Evolutionary conservation across 1,140 invertebrate genomes (phyloP).

Genomic region (Drosophila ogumai): DNA sequence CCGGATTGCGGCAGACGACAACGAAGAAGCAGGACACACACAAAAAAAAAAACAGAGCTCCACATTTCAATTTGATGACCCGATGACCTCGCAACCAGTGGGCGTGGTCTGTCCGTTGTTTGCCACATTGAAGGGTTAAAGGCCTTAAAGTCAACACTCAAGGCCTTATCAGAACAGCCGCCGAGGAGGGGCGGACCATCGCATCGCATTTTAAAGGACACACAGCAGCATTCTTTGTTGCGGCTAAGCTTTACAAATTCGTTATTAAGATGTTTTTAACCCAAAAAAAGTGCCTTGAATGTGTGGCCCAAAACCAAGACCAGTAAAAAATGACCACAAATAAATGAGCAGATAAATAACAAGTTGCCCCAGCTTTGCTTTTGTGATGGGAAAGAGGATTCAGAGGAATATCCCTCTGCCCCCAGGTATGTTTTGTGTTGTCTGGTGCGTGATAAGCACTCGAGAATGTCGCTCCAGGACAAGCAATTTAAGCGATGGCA

Average conservation of each 20-base stretch:
- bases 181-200: slow-evolving; percentile 5
- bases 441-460: slow-evolving; percentile 46
- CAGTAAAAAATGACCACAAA: slow-evolving; percentile 57
- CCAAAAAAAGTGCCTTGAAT: slow-evolving; percentile 36
- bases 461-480: slow-evolving; percentile 31
- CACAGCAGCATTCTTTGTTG: slow-evolving; percentile 18
- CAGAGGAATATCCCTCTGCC: background rate
- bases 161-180: slow-evolving; percentile 32
- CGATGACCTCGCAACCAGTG: slow-evolving; percentile 54
- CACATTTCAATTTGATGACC: slow-evolving; percentile 70
- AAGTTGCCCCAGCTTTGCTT: slow-evolving; percentile 34
- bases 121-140: slow-evolving; percentile 48
- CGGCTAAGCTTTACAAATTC: slow-evolving; percentile 66
- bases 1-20: slow-evolving; percentile 18
- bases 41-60: slow-evolving; percentile 40
- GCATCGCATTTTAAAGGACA: slow-evolving; percentile 20
- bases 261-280: slow-evolving; percentile 69
- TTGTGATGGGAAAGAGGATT: slow-evolving; percentile 19
- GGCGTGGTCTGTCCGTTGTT: slow-evolving; percentile 46
- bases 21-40: slow-evolving; percentile 23
- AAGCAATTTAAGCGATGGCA: slow-evolving; percentile 38
- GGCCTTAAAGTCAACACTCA: slow-evolving; percentile 65
- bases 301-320: slow-evolving; percentile 3
- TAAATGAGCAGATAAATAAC: slow-evolving; percentile 74
- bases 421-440: slow-evolving; percentile 36